Evolutionary conservation across 2,113 vertebrate genomes (phyloP), one percentile per base, ranked within the genome.

Genomic region (Urocynchramus pylzowi): DNA sequence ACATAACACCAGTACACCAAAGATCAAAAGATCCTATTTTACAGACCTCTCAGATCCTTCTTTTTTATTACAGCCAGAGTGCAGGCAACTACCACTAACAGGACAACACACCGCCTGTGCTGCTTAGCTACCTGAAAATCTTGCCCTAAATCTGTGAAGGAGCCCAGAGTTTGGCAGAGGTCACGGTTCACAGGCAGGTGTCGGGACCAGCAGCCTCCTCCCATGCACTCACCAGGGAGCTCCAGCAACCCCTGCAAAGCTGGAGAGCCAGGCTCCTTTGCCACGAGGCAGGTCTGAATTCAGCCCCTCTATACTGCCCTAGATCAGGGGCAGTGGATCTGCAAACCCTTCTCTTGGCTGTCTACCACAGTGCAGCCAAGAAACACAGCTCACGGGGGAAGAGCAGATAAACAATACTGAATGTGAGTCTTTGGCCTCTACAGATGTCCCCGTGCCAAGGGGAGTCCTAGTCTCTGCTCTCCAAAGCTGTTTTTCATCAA

Each of bases 21-120:
- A 96, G 92, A 96, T 96, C 92, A 92, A 97, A 93, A 88, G 90
- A 95, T 84, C 64, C 83, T 89, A 60, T 64, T 93, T 87, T 91
- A 95, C 35, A 75, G 69, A 35, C 64, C 78, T 52, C 52, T 95
- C 73, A 68, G 69, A 78, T 44, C 23, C 76, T 75, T 57, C 27
- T 6, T 68, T 93, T 95, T 94, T 95, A 93, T 75, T 91, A 81
- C 86, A 84, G 60, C 11, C 54, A 27, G 68, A 92, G 64, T 18
- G 13, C 68, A 78, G 64, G 60, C 59, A 95, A 84, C 64, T 77
- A 63, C 73, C 52, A 65, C n/a, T 44, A 60, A 49, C 41, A 84
- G 37, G 61, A 75, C 82, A 90, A 88, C 45, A 31, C 33, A 83
- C 37, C 61, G 33, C 10, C 41, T 11, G 18, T 2, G 28, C 75